phyloP scores from a whole-genome alignment of 2,888 invertebrate genomes.

The Athripsodes cinereus region DNA sequence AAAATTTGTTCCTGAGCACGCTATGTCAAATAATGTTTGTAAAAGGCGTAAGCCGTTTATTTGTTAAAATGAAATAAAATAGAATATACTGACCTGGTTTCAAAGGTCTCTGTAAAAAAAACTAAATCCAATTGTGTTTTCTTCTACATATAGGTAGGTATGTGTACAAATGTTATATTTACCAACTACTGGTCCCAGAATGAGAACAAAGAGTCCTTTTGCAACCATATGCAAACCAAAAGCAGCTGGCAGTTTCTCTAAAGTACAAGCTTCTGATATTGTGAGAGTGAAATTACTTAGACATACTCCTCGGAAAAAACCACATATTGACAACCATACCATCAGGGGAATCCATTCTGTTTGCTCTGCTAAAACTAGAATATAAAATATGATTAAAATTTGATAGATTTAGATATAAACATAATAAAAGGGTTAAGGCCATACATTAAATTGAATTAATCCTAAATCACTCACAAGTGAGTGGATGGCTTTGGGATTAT shows the following conservation, averaged over 20 bases:
- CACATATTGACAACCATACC: constrained; percentile 67
- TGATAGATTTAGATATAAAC: neutral
- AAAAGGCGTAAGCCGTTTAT: no score
- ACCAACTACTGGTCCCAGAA: constrained; percentile 67
- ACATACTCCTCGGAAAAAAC: constrained; percentile 73
- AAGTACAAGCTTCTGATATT: constrained; percentile 69
- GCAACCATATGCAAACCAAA: constrained; percentile 74
- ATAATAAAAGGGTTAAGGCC: no score
- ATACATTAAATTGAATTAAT: no score
- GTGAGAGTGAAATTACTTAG: constrained; percentile 72
- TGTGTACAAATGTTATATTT: constrained; percentile 29
- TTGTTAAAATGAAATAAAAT: no score
- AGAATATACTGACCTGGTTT: no score
- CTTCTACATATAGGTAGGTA: no score
- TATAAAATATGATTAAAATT: neutral
- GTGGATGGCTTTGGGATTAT: no score
- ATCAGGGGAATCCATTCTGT: constrained; percentile 63
- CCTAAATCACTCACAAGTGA: no score
- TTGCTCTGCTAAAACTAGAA: constrained; percentile 67
- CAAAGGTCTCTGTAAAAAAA: no score
- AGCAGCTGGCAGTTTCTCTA: constrained; percentile 68
- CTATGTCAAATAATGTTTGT: no score
- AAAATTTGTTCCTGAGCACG: no score
- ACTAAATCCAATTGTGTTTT: no score
- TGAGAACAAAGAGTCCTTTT: constrained; percentile 64